A percentile compares a stretch with the other conserved stretches of the same genome.
Evolutionary conservation across 1,140 invertebrate genomes (phyloP).

Genomic region (Heliothis subflexa): DNA sequence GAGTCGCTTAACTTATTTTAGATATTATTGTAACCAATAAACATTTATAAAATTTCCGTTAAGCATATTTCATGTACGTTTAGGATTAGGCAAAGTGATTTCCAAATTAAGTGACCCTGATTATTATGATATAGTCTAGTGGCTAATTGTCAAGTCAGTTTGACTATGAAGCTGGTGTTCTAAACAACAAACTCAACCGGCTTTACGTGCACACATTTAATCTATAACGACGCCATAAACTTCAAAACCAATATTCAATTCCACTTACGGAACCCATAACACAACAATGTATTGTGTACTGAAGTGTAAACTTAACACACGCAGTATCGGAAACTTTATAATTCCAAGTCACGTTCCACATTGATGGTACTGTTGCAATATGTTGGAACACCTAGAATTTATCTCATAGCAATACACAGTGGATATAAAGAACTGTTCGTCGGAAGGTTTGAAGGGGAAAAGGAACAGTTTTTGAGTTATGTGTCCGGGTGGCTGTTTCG

Average conservation of each 20-base stretch:
- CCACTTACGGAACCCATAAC: background rate
- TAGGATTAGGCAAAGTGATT: no score
- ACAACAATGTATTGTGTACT: slow-evolving; percentile 7
- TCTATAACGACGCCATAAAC: slow-evolving; percentile 3
- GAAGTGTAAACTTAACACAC: slow-evolving; percentile 13
- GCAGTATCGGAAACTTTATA: background rate
- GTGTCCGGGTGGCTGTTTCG: background rate
- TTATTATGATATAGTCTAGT: no score
- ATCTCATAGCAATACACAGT: slow-evolving; percentile 24
- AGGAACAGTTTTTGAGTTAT: background rate
- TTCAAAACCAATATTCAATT: slow-evolving; percentile 3
- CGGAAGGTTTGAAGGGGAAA: background rate
- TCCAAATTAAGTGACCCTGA: no score
- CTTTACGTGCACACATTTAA: no score
- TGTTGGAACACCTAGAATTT: slow-evolving; percentile 27
- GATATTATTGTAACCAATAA: no score
- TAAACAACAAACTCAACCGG: no score
- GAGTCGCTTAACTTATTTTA: no score
- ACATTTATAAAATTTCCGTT: no score
- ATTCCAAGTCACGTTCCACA: slow-evolving; percentile 45
- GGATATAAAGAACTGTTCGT: slow-evolving; percentile 7
- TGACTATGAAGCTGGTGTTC: no score
- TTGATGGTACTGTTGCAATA: slow-evolving; percentile 31
- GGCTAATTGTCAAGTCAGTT: no score
- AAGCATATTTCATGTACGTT: no score